A percentile compares a stretch with the other conserved stretches of the same genome.
phyloP scores from a whole-genome alignment of 2,797 vertebrate species.

The Balearica regulorum region DNA sequence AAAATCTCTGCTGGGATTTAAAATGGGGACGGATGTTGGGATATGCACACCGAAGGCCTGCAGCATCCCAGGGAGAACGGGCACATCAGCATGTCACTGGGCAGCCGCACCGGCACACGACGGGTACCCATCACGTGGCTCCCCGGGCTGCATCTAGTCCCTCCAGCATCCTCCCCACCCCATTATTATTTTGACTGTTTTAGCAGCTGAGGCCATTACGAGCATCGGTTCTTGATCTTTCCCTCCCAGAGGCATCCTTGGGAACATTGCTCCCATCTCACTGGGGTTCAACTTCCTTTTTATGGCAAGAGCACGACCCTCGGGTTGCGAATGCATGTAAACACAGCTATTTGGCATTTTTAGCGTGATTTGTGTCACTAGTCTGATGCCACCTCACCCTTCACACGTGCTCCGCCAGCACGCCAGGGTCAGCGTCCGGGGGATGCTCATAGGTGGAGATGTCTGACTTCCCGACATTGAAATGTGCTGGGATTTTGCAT shows the following conservation, averaged over 20 bases:
- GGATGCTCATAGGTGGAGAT: not conserved
- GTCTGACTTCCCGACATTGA: not conserved
- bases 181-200: conserved; percentile 15
- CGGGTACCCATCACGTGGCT: not conserved
- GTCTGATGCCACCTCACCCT: conserved; percentile 26
- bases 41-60: accelerated
- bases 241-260: conserved; percentile 46
- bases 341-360: conserved; percentile 28
- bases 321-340: not conserved
- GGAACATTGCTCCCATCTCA: conserved; percentile 7
- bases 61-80: not conserved
- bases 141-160: not conserved
- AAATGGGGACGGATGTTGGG: not conserved
- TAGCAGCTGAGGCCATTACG: conserved; percentile 20
- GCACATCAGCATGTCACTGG: not conserved
- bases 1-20: not conserved
- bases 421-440: not conserved
- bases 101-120: accelerated
- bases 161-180: not conserved
- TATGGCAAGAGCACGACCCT: conserved; percentile 38
- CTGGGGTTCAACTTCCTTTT: conserved; percentile 37
- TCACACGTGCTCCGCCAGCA: accelerated
- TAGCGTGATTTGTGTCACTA: conserved; percentile 31
- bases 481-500: not conserved
- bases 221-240: conserved; percentile 43